Base-by-base conservation (phyloP, 2,113 vertebrate genomes). In the Chiloscyllium plagiosum region DNA sequence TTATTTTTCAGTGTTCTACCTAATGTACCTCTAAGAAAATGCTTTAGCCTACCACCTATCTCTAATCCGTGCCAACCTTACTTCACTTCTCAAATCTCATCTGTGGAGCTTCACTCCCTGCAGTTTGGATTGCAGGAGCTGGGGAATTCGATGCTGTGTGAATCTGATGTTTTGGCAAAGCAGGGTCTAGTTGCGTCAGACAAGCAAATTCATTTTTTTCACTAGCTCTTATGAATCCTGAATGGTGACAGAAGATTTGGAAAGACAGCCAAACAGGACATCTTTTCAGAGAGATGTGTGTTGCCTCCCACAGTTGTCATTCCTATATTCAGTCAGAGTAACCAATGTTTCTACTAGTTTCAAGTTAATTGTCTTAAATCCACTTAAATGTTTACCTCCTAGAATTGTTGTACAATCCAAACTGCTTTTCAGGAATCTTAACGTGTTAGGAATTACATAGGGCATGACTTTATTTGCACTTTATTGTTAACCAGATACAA, bases 51-150 rank as follows among this genome's bases (percentile, higher is more conserved):
- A 4, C 97, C 98, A 0, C 96, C 97, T 26, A 37, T 96, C 0
- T 15, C 96, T 19, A 97, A 97, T n/a, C 96, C 96, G 6, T 95
- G 22, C 26, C 96, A 95, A 42, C 95, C 97, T 0, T 96, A 96
- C 8, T 3, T 96, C 61, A 42, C 96, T 96, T 97, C 92, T 96
- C 76, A 96, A 97, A 96, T 96, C 13, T 98, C 98, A 96, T 96
- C 97, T 68, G 95, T 97, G 0, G 97, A 98, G 93, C 97, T 98
- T 15, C 97, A 97, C 52, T 96, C 97, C 37, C 98, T 97, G 97
- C 97, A 97, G 96, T 98, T 98, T 98, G 97, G 98, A 93, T 97
- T 97, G 76, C 0, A 96, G 83, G 85, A 96, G 96, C n/a, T 20
- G 96, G 95, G 89, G 10, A 61, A 95, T 33, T 96, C 96, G 13